These are phyloP conservation scores for Lipophrys pholis DNA, from an alignment of 2,113 vertebrate genomes.

Conservation along the genomic window DNA sequence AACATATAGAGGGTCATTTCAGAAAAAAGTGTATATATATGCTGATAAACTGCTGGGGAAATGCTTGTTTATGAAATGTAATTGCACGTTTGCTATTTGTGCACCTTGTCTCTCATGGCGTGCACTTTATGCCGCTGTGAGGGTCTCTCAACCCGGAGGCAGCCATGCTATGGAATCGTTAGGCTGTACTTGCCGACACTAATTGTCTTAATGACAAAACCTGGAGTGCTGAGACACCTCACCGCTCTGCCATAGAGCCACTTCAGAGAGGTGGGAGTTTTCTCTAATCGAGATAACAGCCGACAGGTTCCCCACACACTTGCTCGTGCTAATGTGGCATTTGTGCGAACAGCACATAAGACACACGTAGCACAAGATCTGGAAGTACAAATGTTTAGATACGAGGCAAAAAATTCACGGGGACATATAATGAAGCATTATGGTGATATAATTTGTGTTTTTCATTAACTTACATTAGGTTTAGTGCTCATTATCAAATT, in stretches of 20 bases:
- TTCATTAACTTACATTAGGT: too few species aligned
- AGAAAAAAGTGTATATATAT: neutral
- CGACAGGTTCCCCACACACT: conserved; percentile 45
- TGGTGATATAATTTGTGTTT: too few species aligned
- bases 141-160: conserved; percentile 45
- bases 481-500: too few species aligned
- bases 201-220: conserved; percentile 78
- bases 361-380: neutral
- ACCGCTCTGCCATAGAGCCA: conserved; percentile 12
- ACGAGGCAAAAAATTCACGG: too few species aligned
- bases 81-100: conserved; percentile 10
- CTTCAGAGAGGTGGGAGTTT: neutral
- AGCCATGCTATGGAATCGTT: conserved; percentile 53
- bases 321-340: conserved; percentile 28
- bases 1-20: too few species aligned
- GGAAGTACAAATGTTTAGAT: neutral
- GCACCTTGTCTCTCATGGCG: conserved; percentile 20
- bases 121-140: conserved; percentile 30
- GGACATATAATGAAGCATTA: too few species aligned
- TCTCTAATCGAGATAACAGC: conserved; percentile 63
- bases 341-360: neutral
- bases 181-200: conserved; percentile 64
- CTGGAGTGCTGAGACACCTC: conserved; percentile 53
- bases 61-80: conserved; percentile 1
- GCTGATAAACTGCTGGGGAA: neutral